Evolutionary conservation across 2,888 invertebrate genomes (phyloP), one percentile per base, ranked within the genome.

Genomic region (Tipula vernalis): DNA sequence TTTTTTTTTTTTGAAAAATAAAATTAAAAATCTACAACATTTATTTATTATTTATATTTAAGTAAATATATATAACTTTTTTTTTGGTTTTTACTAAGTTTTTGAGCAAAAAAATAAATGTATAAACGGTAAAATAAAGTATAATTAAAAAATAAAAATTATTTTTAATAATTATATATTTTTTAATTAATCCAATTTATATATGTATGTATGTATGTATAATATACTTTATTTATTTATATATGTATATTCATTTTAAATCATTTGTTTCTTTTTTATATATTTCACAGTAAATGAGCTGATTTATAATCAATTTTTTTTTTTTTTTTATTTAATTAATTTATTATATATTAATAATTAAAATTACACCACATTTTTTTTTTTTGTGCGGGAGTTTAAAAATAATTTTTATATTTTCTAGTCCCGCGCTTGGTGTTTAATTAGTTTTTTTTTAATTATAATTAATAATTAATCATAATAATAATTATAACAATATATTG

Each of bases 241-340:
- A 84, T 84, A 39, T 84, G 15, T 36, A 41, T 84, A 39, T 84
- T 84, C n/a, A 39, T 84, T 39, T 84, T 84, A 36, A 39, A 39
- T 84, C 84, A 84, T 83, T 51, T 84, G 84, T 84, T 83, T 28
- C 28, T 28, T 28, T 28, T 84, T 39, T 84, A 51, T 51, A 39
- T 39, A 84, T 85, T 85, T 85, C 85, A 85, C 85, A 85, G 85
- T 85, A 85, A 85, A 85, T 85, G 85, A 85, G 85, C 85, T 85
- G 85, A 42, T 85, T 85, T 84, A 15, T 84, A 84, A 84, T 84
- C 84, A 84, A 84, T 84, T 84, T 83, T 83, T 36, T 1, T 28
- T 28, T 28, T 28, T 83, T 83, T 83, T 44, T 44, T 5, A 71
- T 71, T 71, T 71, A 71, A 71, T 71, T 71, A 71, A 71, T 71